These are phyloP conservation scores for Rhodophaea formosa DNA, from an alignment of 2,888 invertebrate species.

Conservation along the genomic window DNA sequence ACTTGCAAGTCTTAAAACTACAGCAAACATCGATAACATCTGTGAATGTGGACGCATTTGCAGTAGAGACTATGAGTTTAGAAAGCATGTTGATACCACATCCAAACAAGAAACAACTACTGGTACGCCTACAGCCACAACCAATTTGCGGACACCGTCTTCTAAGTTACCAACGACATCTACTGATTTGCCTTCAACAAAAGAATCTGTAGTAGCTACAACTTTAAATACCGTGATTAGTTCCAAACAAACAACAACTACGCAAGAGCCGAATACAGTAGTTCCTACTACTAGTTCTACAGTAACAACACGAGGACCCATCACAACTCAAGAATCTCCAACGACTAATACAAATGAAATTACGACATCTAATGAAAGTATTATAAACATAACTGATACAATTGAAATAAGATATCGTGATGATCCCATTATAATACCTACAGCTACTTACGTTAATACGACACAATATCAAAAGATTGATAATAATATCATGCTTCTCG, in stretches of 20 bases:
- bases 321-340: slow-evolving; percentile 1
- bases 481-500: slow-evolving; percentile 54
- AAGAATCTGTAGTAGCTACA: slow-evolving; percentile 23
- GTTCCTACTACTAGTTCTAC: slow-evolving; percentile 21
- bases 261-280: neutral
- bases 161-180: slow-evolving; percentile 20
- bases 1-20: slow-evolving; percentile 67
- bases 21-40: slow-evolving; percentile 72
- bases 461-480: slow-evolving; percentile 43
- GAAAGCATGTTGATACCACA: slow-evolving; percentile 44
- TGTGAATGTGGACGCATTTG: slow-evolving; percentile 79
- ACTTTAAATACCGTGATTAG: slow-evolving; percentile 20
- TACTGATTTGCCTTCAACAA: slow-evolving; percentile 21
- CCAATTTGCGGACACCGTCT: neutral
- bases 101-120: slow-evolving; percentile 27
- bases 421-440: slow-evolving; percentile 61
- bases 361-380: slow-evolving; percentile 21
- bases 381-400: slow-evolving; percentile 15
- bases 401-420: slow-evolving; percentile 29
- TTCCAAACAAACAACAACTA: slow-evolving; percentile 7
- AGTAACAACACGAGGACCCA: slow-evolving; percentile 21
- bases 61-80: slow-evolving; percentile 68
- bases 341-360: slow-evolving; percentile 14
- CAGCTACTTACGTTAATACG: slow-evolving; percentile 44
- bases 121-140: slow-evolving; percentile 23